Base-by-base conservation (phyloP, 35 echinoderm and acorn worm species). In the Strongylocentrotus purpuratus region DNA sequence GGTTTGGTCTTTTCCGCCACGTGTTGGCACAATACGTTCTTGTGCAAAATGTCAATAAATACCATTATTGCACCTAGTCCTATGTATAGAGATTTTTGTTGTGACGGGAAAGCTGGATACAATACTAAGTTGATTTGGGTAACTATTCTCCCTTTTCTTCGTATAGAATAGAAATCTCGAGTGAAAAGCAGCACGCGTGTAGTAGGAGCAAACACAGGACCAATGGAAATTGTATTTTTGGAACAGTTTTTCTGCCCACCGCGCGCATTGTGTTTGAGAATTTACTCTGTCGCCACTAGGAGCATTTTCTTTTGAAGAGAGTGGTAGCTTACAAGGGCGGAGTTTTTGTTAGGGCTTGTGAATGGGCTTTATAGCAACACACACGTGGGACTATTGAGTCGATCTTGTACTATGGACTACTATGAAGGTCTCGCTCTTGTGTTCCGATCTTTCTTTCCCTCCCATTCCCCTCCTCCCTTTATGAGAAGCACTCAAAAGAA, bases 31-130 rank as follows among this genome's bases (percentile, higher is more conserved):
- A 93, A 28, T 58, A 93, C 91, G 46, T 50, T 93, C 32, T 46
- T 89, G 87, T 41, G 87, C 31, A 93, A 93, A 93, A 93, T 93
- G 91, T 93, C 45, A 93, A 93, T 93, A 93, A 47, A 93, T 58
- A 52, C 91, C 48, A 93, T 93, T 58, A 93, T 93, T 15, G 48
- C 58, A 58, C 45, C 45, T 17, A 93, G 46, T 46, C 45, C 45
- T 17, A 25, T 93, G 48, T 50, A 93, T 46, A 89, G 32, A 46
- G 33, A 93, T 58, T 93, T 91, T 93, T 93, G 91, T 93, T 89
- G 87, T 89, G 87, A 89, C 87, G 32, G 87, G 46, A 33, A 93
- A 93, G 32, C 87, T 93, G 46, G 45, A 93, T 58, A 93, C 91
- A 93, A 93, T 93, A 46, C 48, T 50, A 5, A 15, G 46, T 93